Evolutionary conservation across 2,888 invertebrate species (phyloP).

Genomic region (Andrena bicolor): DNA sequence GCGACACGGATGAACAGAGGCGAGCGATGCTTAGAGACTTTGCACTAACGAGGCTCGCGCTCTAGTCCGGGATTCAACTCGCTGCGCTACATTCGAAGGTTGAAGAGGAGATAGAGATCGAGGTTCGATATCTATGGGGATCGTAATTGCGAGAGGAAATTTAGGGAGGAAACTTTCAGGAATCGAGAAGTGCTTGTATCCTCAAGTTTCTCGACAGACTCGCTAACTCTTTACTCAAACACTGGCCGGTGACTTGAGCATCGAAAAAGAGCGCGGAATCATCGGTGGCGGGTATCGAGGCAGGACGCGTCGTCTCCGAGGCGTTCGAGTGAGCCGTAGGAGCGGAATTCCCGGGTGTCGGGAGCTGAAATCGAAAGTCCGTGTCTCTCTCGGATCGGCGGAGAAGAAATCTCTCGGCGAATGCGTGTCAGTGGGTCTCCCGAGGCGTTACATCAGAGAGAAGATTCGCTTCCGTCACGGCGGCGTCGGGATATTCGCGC

Average conservation of each 20-base stretch:
- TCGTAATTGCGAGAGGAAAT: too few species aligned
- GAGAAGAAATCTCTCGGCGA: constrained; percentile 46
- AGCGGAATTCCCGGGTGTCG: constrained; percentile 16
- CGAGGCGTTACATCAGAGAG: constrained; percentile 77
- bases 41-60: too few species aligned
- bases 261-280: constrained; percentile 2
- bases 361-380: constrained; percentile 60
- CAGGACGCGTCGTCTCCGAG: neutral
- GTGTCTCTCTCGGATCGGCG: constrained; percentile 29
- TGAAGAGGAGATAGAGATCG: too few species aligned
- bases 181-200: neutral
- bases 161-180: neutral
- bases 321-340: neutral
- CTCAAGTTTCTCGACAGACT: neutral
- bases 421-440: constrained; percentile 81
- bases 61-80: too few species aligned
- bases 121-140: too few species aligned
- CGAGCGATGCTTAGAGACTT: too few species aligned
- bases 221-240: constrained; percentile 15
- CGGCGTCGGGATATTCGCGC: constrained; percentile 41
- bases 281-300: constrained; percentile 7
- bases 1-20: too few species aligned
- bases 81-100: too few species aligned
- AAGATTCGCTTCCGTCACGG: constrained; percentile 79
- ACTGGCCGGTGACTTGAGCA: neutral